phyloP scores from a whole-genome alignment of 2,888 invertebrate genomes.

The Drosophila subsilvestris region DNA sequence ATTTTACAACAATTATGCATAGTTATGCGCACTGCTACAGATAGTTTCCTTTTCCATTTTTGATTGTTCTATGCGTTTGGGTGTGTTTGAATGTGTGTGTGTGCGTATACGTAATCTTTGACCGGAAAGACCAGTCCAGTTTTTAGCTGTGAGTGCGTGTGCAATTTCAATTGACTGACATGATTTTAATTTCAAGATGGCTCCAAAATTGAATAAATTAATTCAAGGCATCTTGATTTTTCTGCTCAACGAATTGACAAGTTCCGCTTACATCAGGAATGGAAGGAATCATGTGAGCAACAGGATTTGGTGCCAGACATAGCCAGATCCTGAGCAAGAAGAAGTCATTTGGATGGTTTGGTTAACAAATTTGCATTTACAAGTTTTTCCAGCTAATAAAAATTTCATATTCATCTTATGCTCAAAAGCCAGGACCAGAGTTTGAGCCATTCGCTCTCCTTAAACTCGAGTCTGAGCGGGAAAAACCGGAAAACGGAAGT shows the following conservation, averaged over 20 bases:
- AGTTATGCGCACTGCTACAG: slow-evolving; percentile 53
- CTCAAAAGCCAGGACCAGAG: slow-evolving; percentile 16
- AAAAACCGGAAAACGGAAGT: slow-evolving; percentile 62
- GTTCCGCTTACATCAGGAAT: slow-evolving; percentile 34
- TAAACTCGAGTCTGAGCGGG: slow-evolving; percentile 8
- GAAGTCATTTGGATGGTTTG: slow-evolving; percentile 19
- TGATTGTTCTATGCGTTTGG: background rate
- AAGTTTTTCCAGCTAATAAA: slow-evolving; percentile 52
- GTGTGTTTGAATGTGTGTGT: slow-evolving; percentile 3
- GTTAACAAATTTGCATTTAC: slow-evolving; percentile 41
- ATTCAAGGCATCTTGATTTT: slow-evolving; percentile 30
- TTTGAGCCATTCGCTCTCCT: slow-evolving; percentile 9
- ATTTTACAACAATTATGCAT: slow-evolving; percentile 68
- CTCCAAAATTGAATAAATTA: slow-evolving; percentile 25
- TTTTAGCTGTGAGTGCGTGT: slow-evolving; percentile 16
- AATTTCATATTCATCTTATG: slow-evolving; percentile 52
- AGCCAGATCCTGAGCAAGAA: background rate
- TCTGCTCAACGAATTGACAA: slow-evolving; percentile 43
- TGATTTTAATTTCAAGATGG: slow-evolving; percentile 28
- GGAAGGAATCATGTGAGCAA: slow-evolving; percentile 39
- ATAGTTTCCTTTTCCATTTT: slow-evolving; percentile 41
- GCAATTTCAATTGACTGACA: slow-evolving; percentile 37
- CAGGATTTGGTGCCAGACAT: slow-evolving; percentile 8
- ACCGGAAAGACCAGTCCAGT: slow-evolving; percentile 25
- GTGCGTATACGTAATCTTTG: slow-evolving; percentile 39